Percentiles rank a stretch among this genome's conserved stretches.
phyloP scores from a whole-genome alignment of 2,888 invertebrate genomes.

The Linnaemya tessellans region DNA sequence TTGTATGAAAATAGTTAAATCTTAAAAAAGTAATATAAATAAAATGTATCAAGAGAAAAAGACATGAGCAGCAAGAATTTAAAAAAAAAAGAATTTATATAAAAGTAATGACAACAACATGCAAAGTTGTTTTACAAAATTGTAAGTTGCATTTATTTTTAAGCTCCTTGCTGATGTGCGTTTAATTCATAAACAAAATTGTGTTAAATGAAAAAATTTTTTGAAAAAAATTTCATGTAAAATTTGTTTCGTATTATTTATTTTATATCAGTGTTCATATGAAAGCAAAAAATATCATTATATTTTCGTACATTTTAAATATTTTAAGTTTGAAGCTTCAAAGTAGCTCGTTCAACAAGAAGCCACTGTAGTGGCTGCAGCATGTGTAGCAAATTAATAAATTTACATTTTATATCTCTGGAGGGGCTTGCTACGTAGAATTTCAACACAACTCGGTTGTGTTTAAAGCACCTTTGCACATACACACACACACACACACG shows the following conservation, averaged over 20 bases:
- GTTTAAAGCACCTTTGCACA: not conserved
- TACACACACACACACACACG: constrained; percentile 4
- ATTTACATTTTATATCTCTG: constrained; percentile 65
- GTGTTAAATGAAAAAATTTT: no score
- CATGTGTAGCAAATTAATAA: constrained; percentile 25
- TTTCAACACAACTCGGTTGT: constrained; percentile 32
- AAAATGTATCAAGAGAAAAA: not conserved
- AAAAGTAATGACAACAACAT: not conserved
- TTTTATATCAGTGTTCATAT: not conserved
- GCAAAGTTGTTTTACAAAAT: not conserved
- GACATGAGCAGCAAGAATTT: not conserved
- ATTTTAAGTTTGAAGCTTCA: not conserved
- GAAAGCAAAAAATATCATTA: not conserved
- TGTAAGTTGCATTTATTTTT: not conserved
- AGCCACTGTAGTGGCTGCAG: constrained; percentile 9
- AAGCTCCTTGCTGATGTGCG: no score
- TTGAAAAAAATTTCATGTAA: no score
- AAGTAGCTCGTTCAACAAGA: constrained; percentile 14
- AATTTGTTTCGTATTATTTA: not conserved
- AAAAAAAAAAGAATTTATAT: not conserved
- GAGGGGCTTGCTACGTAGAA: constrained; percentile 64
- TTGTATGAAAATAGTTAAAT: constrained; percentile 13
- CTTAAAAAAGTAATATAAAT: not conserved
- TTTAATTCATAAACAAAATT: no score
- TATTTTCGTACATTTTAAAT: not conserved